Base-by-base conservation (phyloP, 2,888 invertebrate species). In the Hyles lineata region DNA sequence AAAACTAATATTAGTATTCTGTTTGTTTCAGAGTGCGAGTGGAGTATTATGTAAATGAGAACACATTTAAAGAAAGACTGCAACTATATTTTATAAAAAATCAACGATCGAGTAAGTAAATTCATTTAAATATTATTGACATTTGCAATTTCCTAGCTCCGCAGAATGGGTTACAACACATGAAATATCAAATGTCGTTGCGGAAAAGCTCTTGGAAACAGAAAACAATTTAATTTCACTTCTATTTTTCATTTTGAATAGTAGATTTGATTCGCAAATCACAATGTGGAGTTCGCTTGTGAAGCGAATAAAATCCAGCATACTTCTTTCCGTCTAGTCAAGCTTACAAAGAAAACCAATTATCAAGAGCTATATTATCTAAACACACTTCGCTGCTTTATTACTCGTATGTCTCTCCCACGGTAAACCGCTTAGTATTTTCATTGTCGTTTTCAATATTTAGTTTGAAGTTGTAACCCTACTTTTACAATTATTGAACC, bases 71-170 rank as follows among this genome's bases (percentile, higher is more conserved):
- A 96, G 99, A 99, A 96, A 96, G 99, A 95, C 97, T 99, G 92
- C 99, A 99, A 96, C 96, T 99, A 84, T 99, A 99, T 96, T 99
- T 99, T 96, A 98, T 99, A 95, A 99, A 99, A 95, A 99, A 99
- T 95, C 99, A 99, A 96, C 97, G 98, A 95, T 99, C 99, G 93
- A 99, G 99, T 99, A 95, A 98, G 99, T 98, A 95, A 58, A 43
- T 7, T 4, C n/a, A 29, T 63, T 9, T 32, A 2, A 3, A 15
- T 62, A 32, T n/a, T 62, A 32, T 32, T 32, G 15, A 25, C 25
- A 25, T 23, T 61, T 25, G 25, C n/a, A n/a, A n/a, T 55, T 55
- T 7, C n/a, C 7, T 55, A n/a, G 43, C 43, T 43, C 15, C 11
- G 43, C 43, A 43, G 11, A 43, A 43, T 11, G 43, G 15, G 43